These are phyloP conservation scores for Falco cherrug DNA, from an alignment of 2,797 vertebrate species.

Conservation along the genomic window DNA sequence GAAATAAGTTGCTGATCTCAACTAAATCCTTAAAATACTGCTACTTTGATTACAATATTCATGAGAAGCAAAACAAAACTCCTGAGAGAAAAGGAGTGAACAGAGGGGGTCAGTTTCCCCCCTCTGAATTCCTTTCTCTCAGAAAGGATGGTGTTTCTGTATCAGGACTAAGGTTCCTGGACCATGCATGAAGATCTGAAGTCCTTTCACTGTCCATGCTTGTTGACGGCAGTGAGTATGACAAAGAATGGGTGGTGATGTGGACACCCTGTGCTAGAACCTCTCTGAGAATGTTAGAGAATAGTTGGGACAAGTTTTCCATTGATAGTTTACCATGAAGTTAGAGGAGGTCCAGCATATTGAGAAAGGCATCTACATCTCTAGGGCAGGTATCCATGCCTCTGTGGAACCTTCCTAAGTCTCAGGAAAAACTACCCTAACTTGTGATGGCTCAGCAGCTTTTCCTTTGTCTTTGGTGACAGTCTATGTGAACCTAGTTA, in stretches of 20 bases:
- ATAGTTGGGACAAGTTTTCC: neutral
- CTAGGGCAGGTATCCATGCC: no score
- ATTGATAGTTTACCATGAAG: neutral
- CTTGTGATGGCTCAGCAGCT: neutral
- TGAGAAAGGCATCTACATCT: neutral
- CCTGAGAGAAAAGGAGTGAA: neutral
- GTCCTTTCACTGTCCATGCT: accelerated
- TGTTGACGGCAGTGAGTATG: neutral
- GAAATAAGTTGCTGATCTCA: neutral
- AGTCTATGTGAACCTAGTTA: neutral
- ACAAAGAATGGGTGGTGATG: neutral
- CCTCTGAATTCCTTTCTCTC: neutral
- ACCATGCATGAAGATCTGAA: neutral
- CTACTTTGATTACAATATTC: neutral
- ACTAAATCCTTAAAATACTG: neutral
- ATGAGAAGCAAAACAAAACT: neutral
- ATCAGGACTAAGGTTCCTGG: neutral
- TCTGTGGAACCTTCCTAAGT: neutral
- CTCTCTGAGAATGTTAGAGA: neutral
- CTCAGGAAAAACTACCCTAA: neutral
- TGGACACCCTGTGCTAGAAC: neutral
- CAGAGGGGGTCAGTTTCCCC: neutral
- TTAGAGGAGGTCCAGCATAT: neutral
- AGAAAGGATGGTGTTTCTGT: neutral
- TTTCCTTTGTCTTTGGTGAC: neutral